Percentiles rank a stretch among this genome's conserved stretches.
These are phyloP conservation scores for Periphyllus acericola DNA, from an alignment of 2,888 invertebrate genomes.

Conservation along the genomic window DNA sequence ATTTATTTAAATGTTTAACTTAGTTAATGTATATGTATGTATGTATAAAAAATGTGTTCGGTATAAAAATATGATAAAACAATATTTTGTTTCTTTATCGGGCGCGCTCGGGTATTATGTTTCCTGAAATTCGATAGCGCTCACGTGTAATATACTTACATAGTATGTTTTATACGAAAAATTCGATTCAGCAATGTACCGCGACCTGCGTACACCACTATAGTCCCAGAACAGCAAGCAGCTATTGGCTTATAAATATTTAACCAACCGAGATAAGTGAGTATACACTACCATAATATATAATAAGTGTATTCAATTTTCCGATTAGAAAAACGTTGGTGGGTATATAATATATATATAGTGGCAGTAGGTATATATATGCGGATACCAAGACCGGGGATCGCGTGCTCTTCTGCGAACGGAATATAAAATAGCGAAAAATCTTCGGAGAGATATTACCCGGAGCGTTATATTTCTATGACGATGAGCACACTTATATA, in stretches of 20 bases:
- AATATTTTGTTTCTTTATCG: background rate
- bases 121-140: constrained; percentile 29
- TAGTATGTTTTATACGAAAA: background rate
- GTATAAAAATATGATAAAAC: background rate
- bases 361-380: too few species aligned
- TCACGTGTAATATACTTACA: background rate
- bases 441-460: background rate
- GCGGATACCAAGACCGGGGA: too few species aligned
- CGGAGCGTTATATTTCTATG: too few species aligned
- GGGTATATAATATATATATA: too few species aligned
- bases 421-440: background rate
- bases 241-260: constrained; percentile 19
- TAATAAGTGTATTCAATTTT: background rate
- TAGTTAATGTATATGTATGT: background rate
- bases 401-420: background rate
- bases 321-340: background rate
- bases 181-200: background rate
- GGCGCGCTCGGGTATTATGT: background rate
- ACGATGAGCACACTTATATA: too few species aligned
- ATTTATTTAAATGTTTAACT: constrained; percentile 10
- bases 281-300: background rate
- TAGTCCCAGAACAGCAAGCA: background rate
- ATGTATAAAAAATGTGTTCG: background rate
- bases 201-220: background rate
- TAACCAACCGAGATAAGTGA: background rate